A percentile compares a stretch with the other conserved stretches of the same genome.
These are phyloP conservation scores for Drosophila pseudoobscura DNA, from an alignment of 1,140 invertebrate species.

Conservation along the genomic window DNA sequence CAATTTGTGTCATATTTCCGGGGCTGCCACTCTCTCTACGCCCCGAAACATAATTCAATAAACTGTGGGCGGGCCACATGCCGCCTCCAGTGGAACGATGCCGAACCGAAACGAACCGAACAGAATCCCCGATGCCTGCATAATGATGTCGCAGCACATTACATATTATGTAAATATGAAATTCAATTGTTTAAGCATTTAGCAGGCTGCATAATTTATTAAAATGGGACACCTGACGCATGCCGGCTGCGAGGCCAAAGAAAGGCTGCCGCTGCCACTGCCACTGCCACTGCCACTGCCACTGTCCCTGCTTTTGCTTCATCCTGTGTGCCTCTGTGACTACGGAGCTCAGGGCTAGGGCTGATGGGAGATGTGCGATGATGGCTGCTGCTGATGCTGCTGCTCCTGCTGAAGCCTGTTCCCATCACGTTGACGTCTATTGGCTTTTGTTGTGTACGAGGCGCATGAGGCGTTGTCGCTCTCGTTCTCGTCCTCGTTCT, in stretches of 20 bases:
- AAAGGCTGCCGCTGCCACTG: constrained; percentile 16
- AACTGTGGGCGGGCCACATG: constrained; percentile 51
- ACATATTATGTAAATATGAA: constrained; percentile 82
- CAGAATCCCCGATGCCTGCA: constrained; percentile 38
- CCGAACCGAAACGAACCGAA: constrained; percentile 1
- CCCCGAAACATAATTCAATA: constrained; percentile 72
- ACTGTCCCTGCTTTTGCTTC: too few species aligned
- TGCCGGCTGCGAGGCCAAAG: constrained; percentile 59
- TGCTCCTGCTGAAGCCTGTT: constrained; percentile 44
- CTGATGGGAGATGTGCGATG: constrained; percentile 26
- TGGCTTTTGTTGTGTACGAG: constrained; percentile 67
- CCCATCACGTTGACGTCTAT: constrained; percentile 67
- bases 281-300: not conserved
- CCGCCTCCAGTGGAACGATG: constrained; percentile 1
- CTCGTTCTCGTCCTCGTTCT: constrained; percentile 4
- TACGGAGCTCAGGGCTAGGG: not conserved
- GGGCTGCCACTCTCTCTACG: constrained; percentile 42
- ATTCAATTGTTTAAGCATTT: constrained; percentile 82
- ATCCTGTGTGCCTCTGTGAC: too few species aligned
- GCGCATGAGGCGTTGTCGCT: constrained; percentile 37
- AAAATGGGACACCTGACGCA: constrained; percentile 81
- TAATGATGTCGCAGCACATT: constrained; percentile 82
- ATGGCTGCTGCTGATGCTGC: constrained; percentile 6
- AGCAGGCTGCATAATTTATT: constrained; percentile 81
- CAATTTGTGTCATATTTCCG: constrained; percentile 70